Evolutionary conservation across 1,140 invertebrate genomes (phyloP).

Genomic region (Neodiprion virginianus): DNA sequence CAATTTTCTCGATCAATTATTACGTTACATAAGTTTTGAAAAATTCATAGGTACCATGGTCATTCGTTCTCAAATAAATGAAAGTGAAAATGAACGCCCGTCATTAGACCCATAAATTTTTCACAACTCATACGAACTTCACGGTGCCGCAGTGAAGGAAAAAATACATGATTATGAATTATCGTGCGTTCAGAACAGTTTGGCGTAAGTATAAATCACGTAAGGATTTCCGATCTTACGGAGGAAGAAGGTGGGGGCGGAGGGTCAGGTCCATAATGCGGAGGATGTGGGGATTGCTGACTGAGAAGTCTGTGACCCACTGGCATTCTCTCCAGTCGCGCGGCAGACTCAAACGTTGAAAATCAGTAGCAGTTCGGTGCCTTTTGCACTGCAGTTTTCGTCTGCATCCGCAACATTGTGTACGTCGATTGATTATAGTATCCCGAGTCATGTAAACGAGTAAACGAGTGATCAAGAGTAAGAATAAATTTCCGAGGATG

Average conservation of each 20-base stretch:
- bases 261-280: too few relatives aligned
- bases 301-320: constrained; percentile 51
- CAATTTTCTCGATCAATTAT: too few relatives aligned
- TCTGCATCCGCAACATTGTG: constrained; percentile 34
- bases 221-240: not conserved
- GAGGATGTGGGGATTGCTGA: constrained; percentile 2
- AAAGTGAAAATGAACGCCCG: too few relatives aligned
- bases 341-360: constrained; percentile 34
- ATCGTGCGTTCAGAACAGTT: not conserved
- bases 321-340: constrained; percentile 58
- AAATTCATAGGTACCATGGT: too few relatives aligned
- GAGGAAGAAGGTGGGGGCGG: too few relatives aligned
- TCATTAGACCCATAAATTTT: too few relatives aligned
- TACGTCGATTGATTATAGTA: not conserved
- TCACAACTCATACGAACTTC: too few relatives aligned
- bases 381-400: constrained; percentile 10
- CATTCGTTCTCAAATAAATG: too few relatives aligned
- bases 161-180: too few relatives aligned
- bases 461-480: constrained; percentile 7
- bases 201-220: not conserved
- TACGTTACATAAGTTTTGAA: too few relatives aligned
- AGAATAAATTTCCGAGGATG: constrained; percentile 34
- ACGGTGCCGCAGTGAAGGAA: too few relatives aligned
- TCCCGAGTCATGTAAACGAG: not conserved
- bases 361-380: constrained; percentile 13